These are phyloP conservation scores for Pelobates cultripes DNA, from an alignment of 2,797 vertebrate species.

Conservation along the genomic window DNA sequence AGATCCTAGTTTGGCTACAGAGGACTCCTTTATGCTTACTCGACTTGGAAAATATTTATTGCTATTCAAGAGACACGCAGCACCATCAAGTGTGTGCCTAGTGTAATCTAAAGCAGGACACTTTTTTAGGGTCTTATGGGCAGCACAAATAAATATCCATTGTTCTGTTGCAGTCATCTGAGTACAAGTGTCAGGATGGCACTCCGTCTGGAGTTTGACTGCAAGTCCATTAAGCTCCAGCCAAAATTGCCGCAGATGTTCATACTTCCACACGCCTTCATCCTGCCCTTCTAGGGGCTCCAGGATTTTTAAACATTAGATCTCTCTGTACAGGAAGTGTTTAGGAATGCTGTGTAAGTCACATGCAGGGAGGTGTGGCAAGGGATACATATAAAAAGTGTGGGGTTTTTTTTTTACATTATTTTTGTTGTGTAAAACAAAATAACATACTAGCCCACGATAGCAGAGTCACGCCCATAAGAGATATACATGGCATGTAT, in stretches of 20 bases:
- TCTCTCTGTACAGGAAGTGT: too few species aligned
- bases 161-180: constrained; percentile 99
- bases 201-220: constrained; percentile 98
- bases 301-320: too few species aligned
- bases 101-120: constrained; percentile 99
- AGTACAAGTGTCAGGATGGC: constrained; percentile 96
- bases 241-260: constrained; percentile 98
- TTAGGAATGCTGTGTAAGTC: too few species aligned
- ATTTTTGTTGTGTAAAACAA: too few species aligned
- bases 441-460: too few species aligned
- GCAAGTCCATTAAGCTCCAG: constrained; percentile 97
- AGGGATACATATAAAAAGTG: too few species aligned
- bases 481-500: too few species aligned
- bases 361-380: too few species aligned
- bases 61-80: constrained; percentile 98
- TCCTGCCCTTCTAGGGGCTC: constrained; percentile 98
- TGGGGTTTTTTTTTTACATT: too few species aligned
- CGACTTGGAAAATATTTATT: constrained; percentile 99
- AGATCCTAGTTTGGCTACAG: constrained; percentile 97
- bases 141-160: constrained; percentile 98
- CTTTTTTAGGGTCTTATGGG: constrained; percentile 99
- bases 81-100: constrained; percentile 97
- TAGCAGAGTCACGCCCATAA: too few species aligned
- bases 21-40: constrained; percentile 98
- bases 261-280: constrained; percentile 98